A percentile compares a stretch with the other conserved stretches of the same genome.
These are phyloP conservation scores for Drosophila nebulosa DNA, from an alignment of 1,140 invertebrate species.

Conservation along the genomic window DNA sequence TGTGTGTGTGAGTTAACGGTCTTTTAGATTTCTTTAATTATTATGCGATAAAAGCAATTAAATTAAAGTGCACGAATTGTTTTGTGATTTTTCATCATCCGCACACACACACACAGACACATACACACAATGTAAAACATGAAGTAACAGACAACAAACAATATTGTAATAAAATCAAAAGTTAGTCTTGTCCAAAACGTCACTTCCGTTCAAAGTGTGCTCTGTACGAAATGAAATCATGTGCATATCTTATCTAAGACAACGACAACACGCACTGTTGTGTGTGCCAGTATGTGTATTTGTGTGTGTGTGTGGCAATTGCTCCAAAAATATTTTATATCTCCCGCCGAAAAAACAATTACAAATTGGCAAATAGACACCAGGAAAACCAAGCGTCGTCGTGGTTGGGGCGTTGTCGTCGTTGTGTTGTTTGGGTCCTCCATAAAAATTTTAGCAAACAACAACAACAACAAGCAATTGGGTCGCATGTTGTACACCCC, in stretches of 20 bases:
- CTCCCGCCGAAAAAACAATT: conserved; percentile 3
- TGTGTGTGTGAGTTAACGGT: background rate
- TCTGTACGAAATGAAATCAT: conserved; percentile 6
- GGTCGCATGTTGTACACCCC: background rate
- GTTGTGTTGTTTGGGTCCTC: background rate
- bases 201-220: conserved; percentile 3
- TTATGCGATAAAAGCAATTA: conserved; percentile 1
- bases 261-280: background rate
- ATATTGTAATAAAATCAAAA: conserved; percentile 10
- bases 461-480: background rate
- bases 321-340: conserved; percentile 7
- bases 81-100: background rate
- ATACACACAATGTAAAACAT: background rate
- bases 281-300: background rate
- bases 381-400: background rate
- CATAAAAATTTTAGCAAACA: conserved; percentile 4
- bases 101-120: too few relatives aligned
- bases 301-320: conserved; percentile 9
- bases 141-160: background rate
- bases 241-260: conserved; percentile 8
- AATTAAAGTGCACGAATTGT: conserved; percentile 2
- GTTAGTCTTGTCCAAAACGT: background rate
- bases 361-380: conserved; percentile 8
- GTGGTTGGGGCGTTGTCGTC: conserved; percentile 1
- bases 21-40: conserved; percentile 2